Conservation (phyloP, 2,113 vertebrate species). For the Oreochromis tanganicae region DNA sequence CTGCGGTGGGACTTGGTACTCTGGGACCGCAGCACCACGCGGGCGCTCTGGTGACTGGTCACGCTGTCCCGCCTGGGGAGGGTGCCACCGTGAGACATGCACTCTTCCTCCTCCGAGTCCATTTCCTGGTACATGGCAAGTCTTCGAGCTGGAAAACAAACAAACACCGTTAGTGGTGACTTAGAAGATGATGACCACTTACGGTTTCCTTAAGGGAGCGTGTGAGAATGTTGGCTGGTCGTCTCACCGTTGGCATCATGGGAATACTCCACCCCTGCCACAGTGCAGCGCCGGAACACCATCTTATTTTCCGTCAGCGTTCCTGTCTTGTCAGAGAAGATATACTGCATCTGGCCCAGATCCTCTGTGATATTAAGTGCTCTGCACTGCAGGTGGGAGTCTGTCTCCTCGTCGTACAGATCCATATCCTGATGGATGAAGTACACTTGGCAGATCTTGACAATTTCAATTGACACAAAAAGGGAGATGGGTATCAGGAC, state of each 20-base stretch:
- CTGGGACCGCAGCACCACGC: slow-evolving; percentile 79
- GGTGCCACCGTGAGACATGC: slow-evolving; percentile 72
- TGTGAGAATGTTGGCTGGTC: not conserved
- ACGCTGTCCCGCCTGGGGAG: slow-evolving; percentile 80
- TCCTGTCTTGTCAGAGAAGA: slow-evolving; percentile 98
- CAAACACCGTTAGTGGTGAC: not conserved
- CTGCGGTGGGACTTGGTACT: slow-evolving; percentile 89
- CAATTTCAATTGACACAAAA: slow-evolving; percentile 97
- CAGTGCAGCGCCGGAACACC: slow-evolving; percentile 94
- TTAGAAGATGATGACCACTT: not conserved
- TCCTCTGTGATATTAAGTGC: slow-evolving; percentile 98
- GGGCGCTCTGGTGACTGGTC: slow-evolving; percentile 83
- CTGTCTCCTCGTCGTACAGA: slow-evolving; percentile 94
- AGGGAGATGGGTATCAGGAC: slow-evolving; percentile 96
- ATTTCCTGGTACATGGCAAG: slow-evolving; percentile 92
- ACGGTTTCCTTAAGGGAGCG: not conserved
- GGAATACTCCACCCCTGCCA: slow-evolving; percentile 93
- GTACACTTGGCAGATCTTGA: slow-evolving; percentile 96
- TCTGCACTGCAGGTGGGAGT: slow-evolving; percentile 89
- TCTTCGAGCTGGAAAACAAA: slow-evolving; percentile 74
- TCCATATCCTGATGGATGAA: slow-evolving; percentile 95
- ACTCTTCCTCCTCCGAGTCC: slow-evolving; percentile 92
- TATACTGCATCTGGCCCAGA: slow-evolving; percentile 94
- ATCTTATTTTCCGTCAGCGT: slow-evolving; percentile 98
- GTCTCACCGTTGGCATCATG: slow-evolving; percentile 94